Evolutionary conservation across 2,113 vertebrate species (phyloP).

Genomic region (Bos taurus): DNA sequence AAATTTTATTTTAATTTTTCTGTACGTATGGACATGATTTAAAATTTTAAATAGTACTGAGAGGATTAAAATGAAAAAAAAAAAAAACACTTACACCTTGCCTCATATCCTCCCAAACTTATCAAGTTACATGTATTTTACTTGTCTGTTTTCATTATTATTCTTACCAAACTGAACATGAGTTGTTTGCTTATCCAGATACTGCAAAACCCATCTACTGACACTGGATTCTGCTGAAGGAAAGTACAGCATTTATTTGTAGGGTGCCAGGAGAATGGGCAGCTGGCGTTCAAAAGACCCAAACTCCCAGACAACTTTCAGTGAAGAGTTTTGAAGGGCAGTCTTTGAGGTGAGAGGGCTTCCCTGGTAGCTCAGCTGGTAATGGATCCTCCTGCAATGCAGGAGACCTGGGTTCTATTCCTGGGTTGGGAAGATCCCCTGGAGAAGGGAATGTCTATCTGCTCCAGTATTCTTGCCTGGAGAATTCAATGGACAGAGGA

Average conservation of each 20-base stretch:
- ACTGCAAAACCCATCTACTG: too few relatives aligned
- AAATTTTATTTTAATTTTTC: conserved; percentile 52
- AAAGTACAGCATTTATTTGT: not conserved
- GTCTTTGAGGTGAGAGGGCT: not conserved
- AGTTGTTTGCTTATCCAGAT: not conserved
- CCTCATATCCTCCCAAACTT: not conserved
- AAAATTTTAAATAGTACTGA: not conserved
- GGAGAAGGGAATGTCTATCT: not conserved
- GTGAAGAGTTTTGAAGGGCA: not conserved
- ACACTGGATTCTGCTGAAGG: not conserved
- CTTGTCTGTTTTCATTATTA: not conserved
- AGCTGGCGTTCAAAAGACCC: not conserved
- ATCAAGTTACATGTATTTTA: not conserved
- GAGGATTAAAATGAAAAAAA: not conserved
- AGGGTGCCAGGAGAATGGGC: not conserved
- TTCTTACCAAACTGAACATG: not conserved
- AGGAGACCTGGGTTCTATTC: not conserved
- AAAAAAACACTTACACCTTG: not conserved
- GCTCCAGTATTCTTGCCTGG: not conserved
- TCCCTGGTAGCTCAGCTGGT: not conserved
- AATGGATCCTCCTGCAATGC: not conserved
- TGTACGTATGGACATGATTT: not conserved
- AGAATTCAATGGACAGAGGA: not conserved
- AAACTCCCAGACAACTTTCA: not conserved
- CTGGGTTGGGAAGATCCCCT: not conserved